Evolutionary conservation across 2,113 vertebrate genomes (phyloP).

Genomic region (Amphiprion ocellaris): DNA sequence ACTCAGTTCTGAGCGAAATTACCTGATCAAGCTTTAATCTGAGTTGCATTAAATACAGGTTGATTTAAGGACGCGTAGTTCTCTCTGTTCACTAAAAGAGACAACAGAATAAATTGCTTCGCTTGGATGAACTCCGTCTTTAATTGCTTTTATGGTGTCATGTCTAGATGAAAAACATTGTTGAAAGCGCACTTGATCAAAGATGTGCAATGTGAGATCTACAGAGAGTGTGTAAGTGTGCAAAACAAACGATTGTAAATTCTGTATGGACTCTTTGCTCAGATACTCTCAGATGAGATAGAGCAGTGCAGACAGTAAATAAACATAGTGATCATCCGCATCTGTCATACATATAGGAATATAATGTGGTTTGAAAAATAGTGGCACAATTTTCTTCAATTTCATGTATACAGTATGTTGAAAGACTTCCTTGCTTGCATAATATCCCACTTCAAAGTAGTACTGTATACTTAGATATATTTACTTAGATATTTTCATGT

Average conservation of each 20-base stretch:
- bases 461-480: no score
- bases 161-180: conserved; percentile 19
- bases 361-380: no score
- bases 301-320: not conserved
- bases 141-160: conserved; percentile 11
- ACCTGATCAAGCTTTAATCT: not conserved
- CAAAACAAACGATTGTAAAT: conserved; percentile 22
- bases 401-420: no score
- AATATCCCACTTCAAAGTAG: no score
- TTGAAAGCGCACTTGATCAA: conserved; percentile 7
- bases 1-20: conserved; percentile 1
- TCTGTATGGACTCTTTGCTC: not conserved
- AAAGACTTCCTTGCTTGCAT: no score
- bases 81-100: not conserved
- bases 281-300: not conserved
- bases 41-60: not conserved
- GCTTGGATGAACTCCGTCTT: conserved; percentile 15
- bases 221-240: not conserved
- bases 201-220: conserved; percentile 14
- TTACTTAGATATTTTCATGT: no score
- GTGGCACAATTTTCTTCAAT: no score
- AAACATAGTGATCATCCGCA: not conserved
- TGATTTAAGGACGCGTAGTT: conserved; percentile 15
- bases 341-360: no score
- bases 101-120: conserved; percentile 11